These are phyloP conservation scores for Patella vulgata DNA, from an alignment of 1,140 invertebrate species.

Conservation along the genomic window DNA sequence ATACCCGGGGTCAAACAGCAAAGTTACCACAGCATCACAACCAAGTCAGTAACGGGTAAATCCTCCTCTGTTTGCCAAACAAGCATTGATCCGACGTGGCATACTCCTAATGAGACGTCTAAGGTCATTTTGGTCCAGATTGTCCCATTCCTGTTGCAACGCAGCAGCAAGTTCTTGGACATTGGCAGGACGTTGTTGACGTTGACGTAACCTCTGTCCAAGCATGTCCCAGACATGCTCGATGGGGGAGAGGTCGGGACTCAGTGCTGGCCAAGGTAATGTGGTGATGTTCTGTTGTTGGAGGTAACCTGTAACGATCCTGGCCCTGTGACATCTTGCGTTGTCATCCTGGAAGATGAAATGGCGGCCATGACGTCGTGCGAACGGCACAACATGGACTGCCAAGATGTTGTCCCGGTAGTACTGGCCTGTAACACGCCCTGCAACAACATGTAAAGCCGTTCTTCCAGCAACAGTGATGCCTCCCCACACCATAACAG, in stretches of 20 bases:
- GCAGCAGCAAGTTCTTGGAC: too few relatives aligned
- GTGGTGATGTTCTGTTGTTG: not conserved
- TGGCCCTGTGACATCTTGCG: not conserved
- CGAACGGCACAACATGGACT: constrained; percentile 2
- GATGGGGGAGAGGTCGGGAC: constrained; percentile 4
- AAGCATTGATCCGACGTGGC: too few relatives aligned
- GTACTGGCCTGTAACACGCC: not conserved
- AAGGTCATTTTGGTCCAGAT: too few relatives aligned
- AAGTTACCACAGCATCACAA: too few relatives aligned
- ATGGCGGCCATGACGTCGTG: not conserved
- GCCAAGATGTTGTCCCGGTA: constrained; percentile 11
- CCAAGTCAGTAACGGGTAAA: too few relatives aligned
- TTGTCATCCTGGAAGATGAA: not conserved
- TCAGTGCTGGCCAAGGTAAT: not conserved
- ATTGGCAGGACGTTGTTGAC: too few relatives aligned
- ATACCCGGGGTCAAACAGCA: too few relatives aligned
- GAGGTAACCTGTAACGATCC: not conserved
- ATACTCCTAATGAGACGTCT: too few relatives aligned
- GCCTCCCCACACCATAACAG: constrained; percentile 17
- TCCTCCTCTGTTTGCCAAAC: too few relatives aligned
- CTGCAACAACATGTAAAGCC: not conserved
- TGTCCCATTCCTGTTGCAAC: too few relatives aligned
- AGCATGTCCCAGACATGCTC: not conserved
- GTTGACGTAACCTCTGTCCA: too few relatives aligned
- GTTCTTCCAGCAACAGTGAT: not conserved